phyloP scores from a whole-genome alignment of 2,888 invertebrate genomes.

The Orthonychiurus folsomi region DNA sequence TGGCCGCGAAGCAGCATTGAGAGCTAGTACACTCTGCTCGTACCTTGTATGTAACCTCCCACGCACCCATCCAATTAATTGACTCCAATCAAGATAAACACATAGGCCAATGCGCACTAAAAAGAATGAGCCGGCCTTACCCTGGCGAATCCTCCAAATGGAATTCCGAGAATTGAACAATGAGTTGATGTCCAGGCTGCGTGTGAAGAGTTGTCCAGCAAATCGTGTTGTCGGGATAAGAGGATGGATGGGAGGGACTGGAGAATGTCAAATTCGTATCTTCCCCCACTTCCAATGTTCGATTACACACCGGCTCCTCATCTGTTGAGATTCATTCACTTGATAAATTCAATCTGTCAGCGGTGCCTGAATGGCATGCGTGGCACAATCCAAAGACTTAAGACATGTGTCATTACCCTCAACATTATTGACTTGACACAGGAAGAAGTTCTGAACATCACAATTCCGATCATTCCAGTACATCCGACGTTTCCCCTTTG shows the following conservation, averaged over 20 bases:
- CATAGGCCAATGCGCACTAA: neutral
- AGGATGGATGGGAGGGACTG: conserved; percentile 70
- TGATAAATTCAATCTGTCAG: neutral
- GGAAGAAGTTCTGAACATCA: conserved; percentile 38
- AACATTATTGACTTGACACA: conserved; percentile 35
- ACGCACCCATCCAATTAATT: too few species aligned
- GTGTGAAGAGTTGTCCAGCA: conserved; percentile 64
- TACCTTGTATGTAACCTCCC: neutral
- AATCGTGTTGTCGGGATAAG: conserved; percentile 65
- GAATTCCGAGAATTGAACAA: conserved; percentile 65
- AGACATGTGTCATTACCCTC: conserved; percentile 25
- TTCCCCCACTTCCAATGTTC: conserved; percentile 55
- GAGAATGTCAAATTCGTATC: conserved; percentile 55
- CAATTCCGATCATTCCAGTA: conserved; percentile 40
- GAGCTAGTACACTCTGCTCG: neutral
- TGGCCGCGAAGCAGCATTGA: too few species aligned
- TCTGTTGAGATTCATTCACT: conserved; percentile 18
- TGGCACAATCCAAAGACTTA: too few species aligned
- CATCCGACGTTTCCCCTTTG: conserved; percentile 14
- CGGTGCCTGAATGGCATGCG: too few species aligned
- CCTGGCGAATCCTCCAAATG: conserved; percentile 67
- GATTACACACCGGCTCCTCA: conserved; percentile 52
- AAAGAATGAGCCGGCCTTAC: conserved; percentile 48
- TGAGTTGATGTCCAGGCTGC: conserved; percentile 59
- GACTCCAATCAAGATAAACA: too few species aligned